Evolutionary conservation across 2,113 vertebrate genomes (phyloP).

Genomic region (Enhydra lutris): DNA sequence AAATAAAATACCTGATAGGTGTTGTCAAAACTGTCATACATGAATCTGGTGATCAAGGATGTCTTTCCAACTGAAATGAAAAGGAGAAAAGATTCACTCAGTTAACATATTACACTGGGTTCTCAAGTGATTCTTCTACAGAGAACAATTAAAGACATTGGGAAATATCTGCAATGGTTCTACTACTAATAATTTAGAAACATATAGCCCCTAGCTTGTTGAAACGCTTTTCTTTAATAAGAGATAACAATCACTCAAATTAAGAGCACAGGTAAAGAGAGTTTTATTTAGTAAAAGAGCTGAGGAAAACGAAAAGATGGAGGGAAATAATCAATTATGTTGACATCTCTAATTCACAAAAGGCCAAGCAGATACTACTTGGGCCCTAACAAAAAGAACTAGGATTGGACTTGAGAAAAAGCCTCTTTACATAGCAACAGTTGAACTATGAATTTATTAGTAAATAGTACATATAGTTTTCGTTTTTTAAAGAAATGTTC

Average conservation of each 20-base stretch:
- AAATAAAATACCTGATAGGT: constrained; percentile 92
- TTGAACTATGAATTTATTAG: background rate
- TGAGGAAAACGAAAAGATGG: background rate
- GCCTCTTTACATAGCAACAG: background rate
- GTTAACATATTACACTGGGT: constrained; percentile 14
- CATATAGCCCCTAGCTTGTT: background rate
- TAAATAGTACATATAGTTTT: background rate
- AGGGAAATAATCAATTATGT: background rate
- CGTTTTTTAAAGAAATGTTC: background rate
- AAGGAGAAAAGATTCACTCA: constrained; percentile 60
- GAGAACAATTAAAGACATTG: constrained; percentile 32
- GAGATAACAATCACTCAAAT: constrained; percentile 8
- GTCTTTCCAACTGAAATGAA: constrained; percentile 94
- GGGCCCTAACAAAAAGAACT: background rate
- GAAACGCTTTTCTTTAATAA: constrained; percentile 4
- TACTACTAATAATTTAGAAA: constrained; percentile 12
- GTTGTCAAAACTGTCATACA: constrained; percentile 99
- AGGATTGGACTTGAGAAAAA: background rate
- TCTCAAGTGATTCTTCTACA: constrained; percentile 31
- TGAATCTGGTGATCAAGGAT: constrained; percentile 98
- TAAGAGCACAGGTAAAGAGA: background rate
- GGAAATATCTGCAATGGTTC: background rate
- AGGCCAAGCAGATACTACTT: background rate
- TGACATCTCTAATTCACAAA: constrained; percentile 31
- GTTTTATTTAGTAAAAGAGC: constrained; percentile 25